Conservation (phyloP, 2,113 vertebrate species). For the Melanostigma gelatinosum region DNA sequence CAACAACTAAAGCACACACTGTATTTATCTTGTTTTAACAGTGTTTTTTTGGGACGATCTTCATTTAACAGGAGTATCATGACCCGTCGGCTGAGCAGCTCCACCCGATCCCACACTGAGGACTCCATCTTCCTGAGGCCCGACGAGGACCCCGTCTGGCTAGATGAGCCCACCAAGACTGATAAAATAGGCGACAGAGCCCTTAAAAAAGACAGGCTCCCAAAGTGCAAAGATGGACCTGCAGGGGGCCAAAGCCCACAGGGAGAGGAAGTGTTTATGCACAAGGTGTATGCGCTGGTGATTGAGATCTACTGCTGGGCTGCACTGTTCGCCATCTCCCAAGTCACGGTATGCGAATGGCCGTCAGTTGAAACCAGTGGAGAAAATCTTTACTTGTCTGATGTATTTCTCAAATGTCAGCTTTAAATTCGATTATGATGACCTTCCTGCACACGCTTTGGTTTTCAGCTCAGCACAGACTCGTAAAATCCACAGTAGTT, state of each 20-base stretch:
- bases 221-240: slow-evolving; percentile 51
- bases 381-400: not conserved
- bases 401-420: not conserved
- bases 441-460: not conserved
- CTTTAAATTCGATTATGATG: not conserved
- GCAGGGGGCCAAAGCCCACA: slow-evolving; percentile 35
- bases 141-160: slow-evolving; percentile 77
- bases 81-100: slow-evolving; percentile 79
- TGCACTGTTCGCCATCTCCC: slow-evolving; percentile 88
- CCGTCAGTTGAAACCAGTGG: not conserved
- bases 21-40: not conserved
- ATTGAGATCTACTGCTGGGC: slow-evolving; percentile 83
- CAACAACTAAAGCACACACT: not conserved
- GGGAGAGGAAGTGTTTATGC: slow-evolving; percentile 64
- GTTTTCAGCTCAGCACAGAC: not conserved
- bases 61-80: slow-evolving; percentile 71
- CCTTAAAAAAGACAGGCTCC: slow-evolving; percentile 49
- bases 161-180: slow-evolving; percentile 69
- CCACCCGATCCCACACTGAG: slow-evolving; percentile 76
- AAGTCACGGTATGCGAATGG: slow-evolving; percentile 86
- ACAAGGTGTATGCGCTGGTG: slow-evolving; percentile 78
- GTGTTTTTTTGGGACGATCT: not conserved
- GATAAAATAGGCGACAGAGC: slow-evolving; percentile 59
- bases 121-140: slow-evolving; percentile 78
- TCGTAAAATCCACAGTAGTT: not conserved